Conservation (phyloP, 2,797 vertebrate genomes). For the Rhinatrema bivittatum region DNA sequence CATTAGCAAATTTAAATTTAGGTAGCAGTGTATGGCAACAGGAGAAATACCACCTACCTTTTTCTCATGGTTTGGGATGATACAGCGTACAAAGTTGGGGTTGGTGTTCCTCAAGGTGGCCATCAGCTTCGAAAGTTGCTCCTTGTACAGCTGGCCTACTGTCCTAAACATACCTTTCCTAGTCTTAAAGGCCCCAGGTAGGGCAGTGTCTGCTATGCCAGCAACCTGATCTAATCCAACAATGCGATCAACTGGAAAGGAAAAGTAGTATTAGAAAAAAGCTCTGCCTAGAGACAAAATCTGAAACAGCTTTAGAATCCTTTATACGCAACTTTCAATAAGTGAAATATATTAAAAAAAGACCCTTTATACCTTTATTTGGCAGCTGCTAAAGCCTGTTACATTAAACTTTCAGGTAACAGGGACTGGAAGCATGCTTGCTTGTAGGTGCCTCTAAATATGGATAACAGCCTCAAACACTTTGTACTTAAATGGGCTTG, state of each 20-base stretch:
- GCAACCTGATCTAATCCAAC: slow-evolving; percentile 95
- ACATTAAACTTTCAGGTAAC: not conserved
- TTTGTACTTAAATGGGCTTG: too few relatives aligned
- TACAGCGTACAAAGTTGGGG: slow-evolving; percentile 97
- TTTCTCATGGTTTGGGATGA: slow-evolving; percentile 97
- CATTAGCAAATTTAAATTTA: too few relatives aligned
- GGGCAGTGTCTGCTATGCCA: slow-evolving; percentile 80
- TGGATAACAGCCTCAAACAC: too few relatives aligned
- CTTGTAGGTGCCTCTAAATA: too few relatives aligned
- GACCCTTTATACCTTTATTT: too few relatives aligned
- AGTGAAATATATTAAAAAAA: too few relatives aligned
- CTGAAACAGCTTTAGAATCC: slow-evolving; percentile 17
- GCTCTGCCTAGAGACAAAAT: slow-evolving; percentile 22
- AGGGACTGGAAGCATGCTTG: not conserved
- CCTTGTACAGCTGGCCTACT: slow-evolving; percentile 96
- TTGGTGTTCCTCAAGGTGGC: slow-evolving; percentile 95
- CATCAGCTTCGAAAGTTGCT: slow-evolving; percentile 96
- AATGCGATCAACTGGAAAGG: slow-evolving; percentile 84
- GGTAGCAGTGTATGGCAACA: not conserved
- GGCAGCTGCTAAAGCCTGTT: too few relatives aligned
- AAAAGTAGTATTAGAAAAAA: slow-evolving; percentile 12
- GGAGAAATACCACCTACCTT: slow-evolving; percentile 60
- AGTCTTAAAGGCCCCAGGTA: slow-evolving; percentile 91
- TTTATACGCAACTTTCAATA: too few relatives aligned
- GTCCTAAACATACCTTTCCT: slow-evolving; percentile 97